These are phyloP conservation scores for Mystacornis crossleyi DNA, from an alignment of 2,113 vertebrate species.

Conservation along the genomic window DNA sequence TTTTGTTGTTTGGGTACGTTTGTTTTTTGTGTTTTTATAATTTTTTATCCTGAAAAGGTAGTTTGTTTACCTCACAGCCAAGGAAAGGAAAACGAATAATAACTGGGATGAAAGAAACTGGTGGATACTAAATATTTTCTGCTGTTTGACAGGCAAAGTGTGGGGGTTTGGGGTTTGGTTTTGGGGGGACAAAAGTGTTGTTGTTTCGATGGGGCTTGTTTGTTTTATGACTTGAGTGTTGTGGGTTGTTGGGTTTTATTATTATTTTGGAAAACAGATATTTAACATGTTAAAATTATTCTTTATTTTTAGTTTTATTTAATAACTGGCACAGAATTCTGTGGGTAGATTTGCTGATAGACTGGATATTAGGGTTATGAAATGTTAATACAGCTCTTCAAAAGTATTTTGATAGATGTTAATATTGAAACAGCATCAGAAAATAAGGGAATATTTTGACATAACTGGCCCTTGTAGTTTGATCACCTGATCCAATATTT, in stretches of 20 bases:
- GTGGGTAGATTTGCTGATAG: not conserved
- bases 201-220: not conserved
- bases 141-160: not conserved
- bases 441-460: slow-evolving; percentile 1
- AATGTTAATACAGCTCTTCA: slow-evolving; percentile 2
- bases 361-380: not conserved
- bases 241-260: not conserved
- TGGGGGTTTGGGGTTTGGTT: rapidly evolving
- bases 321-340: not conserved
- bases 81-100: not conserved
- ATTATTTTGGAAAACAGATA: not conserved
- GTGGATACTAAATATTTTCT: not conserved
- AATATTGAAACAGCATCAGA: slow-evolving; percentile 19
- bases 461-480: not conserved
- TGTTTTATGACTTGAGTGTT: not conserved
- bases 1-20: not conserved
- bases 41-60: not conserved
- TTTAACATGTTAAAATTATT: not conserved
- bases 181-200: rapidly evolving
- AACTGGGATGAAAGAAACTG: not conserved
- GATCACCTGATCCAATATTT: slow-evolving; percentile 28
- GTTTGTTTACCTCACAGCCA: not conserved
- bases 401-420: slow-evolving; percentile 26
- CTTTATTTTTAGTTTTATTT: not conserved
- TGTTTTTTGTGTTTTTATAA: not conserved